Conservation (phyloP, 2,888 invertebrate genomes). For the Chorisops tibialis region DNA sequence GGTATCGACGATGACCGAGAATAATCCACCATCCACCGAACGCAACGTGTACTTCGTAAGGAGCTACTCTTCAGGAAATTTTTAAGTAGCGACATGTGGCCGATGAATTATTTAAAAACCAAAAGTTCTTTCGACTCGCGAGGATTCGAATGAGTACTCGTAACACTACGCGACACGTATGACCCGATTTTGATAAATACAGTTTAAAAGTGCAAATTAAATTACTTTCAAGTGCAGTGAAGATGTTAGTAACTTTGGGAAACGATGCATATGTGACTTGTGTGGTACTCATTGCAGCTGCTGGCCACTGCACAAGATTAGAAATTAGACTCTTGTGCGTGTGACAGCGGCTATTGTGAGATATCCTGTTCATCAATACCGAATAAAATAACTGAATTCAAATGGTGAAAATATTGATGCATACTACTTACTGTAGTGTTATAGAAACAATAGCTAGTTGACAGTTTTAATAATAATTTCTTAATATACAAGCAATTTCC, state of each 20-base stretch:
- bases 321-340: constrained; percentile 92
- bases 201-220: neutral
- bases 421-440: no score
- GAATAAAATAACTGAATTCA: no score
- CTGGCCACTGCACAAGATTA: constrained; percentile 99
- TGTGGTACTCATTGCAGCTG: constrained; percentile 80
- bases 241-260: neutral
- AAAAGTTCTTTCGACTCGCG: neutral
- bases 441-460: no score
- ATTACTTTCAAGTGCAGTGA: neutral
- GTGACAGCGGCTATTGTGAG: constrained; percentile 99
- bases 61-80: neutral
- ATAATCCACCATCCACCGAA: neutral
- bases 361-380: constrained; percentile 38
- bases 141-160: neutral
- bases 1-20: constrained; percentile 13
- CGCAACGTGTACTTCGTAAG: neutral
- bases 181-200: neutral
- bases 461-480: no score
- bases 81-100: constrained; percentile 10
- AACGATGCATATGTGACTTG: neutral
- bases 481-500: no score
- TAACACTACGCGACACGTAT: no score
- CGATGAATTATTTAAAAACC: constrained; percentile 13
- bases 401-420: no score